phyloP scores from a whole-genome alignment of 2,113 vertebrate species.

The Phyllopteryx taeniolatus region DNA sequence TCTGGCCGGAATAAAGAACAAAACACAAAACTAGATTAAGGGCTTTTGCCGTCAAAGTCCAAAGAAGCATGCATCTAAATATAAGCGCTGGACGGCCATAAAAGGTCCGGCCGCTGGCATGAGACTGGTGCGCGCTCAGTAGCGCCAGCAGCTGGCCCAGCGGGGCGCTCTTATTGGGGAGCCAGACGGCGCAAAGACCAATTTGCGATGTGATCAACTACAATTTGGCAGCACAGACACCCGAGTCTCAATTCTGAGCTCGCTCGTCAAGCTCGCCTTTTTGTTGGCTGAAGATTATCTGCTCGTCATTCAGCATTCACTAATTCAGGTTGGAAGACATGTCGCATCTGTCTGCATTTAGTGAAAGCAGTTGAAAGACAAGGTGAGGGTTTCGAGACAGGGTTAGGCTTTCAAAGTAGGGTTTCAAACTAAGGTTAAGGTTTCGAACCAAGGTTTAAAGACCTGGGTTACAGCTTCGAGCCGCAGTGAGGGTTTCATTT shows the following conservation, averaged over 20 bases:
- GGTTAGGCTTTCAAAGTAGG: not conserved
- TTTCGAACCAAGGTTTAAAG: too few species aligned
- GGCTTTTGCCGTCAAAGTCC: not conserved
- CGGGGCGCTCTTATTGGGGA: not conserved
- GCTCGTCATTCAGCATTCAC: conserved; percentile 60
- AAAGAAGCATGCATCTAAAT: not conserved
- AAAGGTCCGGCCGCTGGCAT: not conserved
- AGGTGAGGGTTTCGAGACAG: not conserved
- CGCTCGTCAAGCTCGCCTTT: not conserved
- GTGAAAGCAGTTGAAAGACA: too few species aligned
- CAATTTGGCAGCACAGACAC: not conserved
- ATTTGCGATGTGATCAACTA: not conserved
- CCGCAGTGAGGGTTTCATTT: too few species aligned
- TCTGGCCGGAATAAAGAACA: not conserved
- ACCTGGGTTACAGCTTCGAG: too few species aligned
- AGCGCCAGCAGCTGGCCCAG: not conserved
- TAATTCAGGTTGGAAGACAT: conserved; percentile 16
- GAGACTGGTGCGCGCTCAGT: not conserved
- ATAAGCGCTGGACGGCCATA: not conserved
- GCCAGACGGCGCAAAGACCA: not conserved
- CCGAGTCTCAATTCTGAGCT: not conserved
- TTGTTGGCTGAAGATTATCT: conserved; percentile 15
- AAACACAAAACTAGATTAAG: not conserved
- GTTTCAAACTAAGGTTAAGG: too few species aligned
- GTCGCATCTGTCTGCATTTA: not conserved